Conservation (phyloP, 2,888 invertebrate species). For the Lampropteryx suffumata region DNA sequence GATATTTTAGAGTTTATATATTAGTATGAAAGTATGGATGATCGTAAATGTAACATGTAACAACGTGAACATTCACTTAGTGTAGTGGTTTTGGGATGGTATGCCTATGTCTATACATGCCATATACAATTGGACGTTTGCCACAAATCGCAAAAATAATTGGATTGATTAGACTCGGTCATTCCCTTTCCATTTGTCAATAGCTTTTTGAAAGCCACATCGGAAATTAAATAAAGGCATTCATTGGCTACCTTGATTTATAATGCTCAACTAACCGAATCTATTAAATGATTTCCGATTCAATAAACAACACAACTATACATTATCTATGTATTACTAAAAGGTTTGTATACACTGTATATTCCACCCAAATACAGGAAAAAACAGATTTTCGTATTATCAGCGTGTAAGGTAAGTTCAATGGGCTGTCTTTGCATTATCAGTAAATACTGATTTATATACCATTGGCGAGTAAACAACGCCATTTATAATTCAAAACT, state of each 20-base stretch:
- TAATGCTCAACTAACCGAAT: constrained; percentile 42
- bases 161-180: constrained; percentile 15
- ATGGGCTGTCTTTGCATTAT: neutral
- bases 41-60: no score
- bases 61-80: no score
- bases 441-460: no score
- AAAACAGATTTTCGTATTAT: neutral
- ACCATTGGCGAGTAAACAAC: no score
- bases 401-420: neutral
- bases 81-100: no score
- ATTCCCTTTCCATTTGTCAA: constrained; percentile 53
- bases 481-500: no score
- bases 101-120: no score
- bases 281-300: constrained; percentile 28
- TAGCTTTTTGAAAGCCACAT: constrained; percentile 54
- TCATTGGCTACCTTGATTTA: constrained; percentile 60
- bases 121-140: no score
- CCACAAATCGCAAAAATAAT: constrained; percentile 5
- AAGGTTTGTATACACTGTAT: neutral
- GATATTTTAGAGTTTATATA: no score
- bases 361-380: neutral
- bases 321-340: constrained; percentile 7
- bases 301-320: constrained; percentile 22
- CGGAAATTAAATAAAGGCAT: constrained; percentile 62
- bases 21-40: no score